Base-by-base conservation (phyloP, 2,113 vertebrate genomes). In the Naja naja region DNA sequence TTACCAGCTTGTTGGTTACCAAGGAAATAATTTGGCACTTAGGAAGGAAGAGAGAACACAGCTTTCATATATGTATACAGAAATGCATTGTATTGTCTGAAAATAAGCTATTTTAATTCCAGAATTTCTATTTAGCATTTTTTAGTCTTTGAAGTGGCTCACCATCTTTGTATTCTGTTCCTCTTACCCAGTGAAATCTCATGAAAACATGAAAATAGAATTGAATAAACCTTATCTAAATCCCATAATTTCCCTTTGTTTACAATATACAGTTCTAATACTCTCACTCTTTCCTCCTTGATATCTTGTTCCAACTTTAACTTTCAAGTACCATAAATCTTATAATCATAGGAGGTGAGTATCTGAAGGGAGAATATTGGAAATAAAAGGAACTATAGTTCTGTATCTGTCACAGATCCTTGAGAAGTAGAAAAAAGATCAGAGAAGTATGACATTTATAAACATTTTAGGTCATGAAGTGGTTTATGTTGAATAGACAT, bases 11-110 rank as follows among this genome's bases (percentile, higher is more conserved):
- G 86, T 69, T 49, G 1, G 49, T 94, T 95, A 90, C 85, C 92
- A 91, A 92, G 12, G n/a, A 92, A 95, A 89, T 52, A 85, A 92
- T 89, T 94, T 87, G 6, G 12, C 88, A 3, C 55, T 95, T 30
- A 90, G 56, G 92, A 16, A 16, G 53, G 91, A 58, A 92, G 4
- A 91, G 23, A 11, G 55, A 49, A 53, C 43, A 8, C 90, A 86
- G 85, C 30, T 94, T 18, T 86, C 4, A 54, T 93, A 60, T 3
- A 43, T 95, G 6, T 81, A 23, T 20, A 60, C 30, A 91, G 45
- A 56, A 27, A 88, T 30, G 7, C 12, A 53, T 54, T 60, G 45
- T 93, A 91, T 52, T 89, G 85, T 27, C 93, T 39, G 27, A 0
- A 87, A 94, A 93, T 1, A 34, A 53, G 64, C 89, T 94, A 94